Conservation (phyloP, 2,888 invertebrate genomes). For the Myopa testacea region DNA sequence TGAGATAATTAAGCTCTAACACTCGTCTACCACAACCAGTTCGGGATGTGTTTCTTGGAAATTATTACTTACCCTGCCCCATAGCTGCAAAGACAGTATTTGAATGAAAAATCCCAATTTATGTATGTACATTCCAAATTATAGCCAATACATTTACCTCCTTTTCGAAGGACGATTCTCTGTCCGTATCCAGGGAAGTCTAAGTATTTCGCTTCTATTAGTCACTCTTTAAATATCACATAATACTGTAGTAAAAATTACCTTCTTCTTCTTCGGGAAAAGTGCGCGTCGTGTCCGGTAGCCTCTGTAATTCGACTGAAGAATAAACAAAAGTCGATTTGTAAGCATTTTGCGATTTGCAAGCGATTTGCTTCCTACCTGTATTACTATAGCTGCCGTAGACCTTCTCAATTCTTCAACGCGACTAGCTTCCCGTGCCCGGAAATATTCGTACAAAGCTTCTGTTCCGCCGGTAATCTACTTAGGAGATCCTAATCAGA, state of each 20-base stretch:
- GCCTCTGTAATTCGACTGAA: conserved; percentile 47
- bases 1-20: too few relatives aligned
- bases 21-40: background rate
- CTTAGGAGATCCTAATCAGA: background rate
- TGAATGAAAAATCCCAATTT: too few relatives aligned
- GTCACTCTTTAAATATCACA: too few relatives aligned
- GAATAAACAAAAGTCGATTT: background rate
- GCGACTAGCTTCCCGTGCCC: conserved; percentile 56
- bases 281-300: conserved; percentile 40
- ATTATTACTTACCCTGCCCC: too few relatives aligned
- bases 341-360: too few relatives aligned
- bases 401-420: conserved; percentile 47
- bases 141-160: too few relatives aligned
- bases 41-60: background rate
- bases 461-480: conserved; percentile 59
- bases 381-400: conserved; percentile 58
- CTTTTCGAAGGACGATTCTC: too few relatives aligned
- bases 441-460: conserved; percentile 59
- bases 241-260: too few relatives aligned
- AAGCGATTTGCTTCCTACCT: conserved; percentile 51
- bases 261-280: conserved; percentile 14
- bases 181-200: too few relatives aligned
- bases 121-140: too few relatives aligned
- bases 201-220: too few relatives aligned
- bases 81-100: too few relatives aligned